Percentiles rank a stretch among this genome's conserved stretches.
These are phyloP conservation scores for Polietes domitor DNA, from an alignment of 2,888 invertebrate species.

Conservation along the genomic window DNA sequence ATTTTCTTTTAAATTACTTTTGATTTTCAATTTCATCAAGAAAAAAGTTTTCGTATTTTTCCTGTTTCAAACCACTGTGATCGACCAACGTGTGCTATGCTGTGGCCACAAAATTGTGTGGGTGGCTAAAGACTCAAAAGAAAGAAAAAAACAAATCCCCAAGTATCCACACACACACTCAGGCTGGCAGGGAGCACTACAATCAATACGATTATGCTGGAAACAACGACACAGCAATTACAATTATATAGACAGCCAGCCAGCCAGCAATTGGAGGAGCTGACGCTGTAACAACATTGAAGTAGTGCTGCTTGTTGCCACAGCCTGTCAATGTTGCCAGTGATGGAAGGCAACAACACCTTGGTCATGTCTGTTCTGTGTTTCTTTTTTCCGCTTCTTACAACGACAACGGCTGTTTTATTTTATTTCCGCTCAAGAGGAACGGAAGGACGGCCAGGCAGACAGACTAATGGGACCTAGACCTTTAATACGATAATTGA, in stretches of 20 bases:
- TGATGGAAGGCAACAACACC: slow-evolving; percentile 17
- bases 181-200: not conserved
- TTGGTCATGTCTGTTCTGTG: not conserved
- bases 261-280: slow-evolving; percentile 1
- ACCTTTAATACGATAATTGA: slow-evolving; percentile 28
- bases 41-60: too few species aligned
- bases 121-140: not conserved
- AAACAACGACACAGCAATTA: not conserved
- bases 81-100: slow-evolving; percentile 20
- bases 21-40: too few species aligned
- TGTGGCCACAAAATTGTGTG: slow-evolving; percentile 14
- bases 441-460: not conserved
- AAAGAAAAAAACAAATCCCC: slow-evolving; percentile 1
- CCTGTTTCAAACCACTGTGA: not conserved
- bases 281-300: slow-evolving; percentile 13
- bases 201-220: not conserved
- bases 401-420: not conserved
- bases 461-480: slow-evolving; percentile 2
- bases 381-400: not conserved
- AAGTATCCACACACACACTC: not conserved
- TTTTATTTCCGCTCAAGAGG: slow-evolving; percentile 13
- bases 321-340: not conserved
- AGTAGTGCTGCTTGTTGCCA: not conserved
- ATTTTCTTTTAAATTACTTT: too few species aligned
- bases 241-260: not conserved